Base-by-base conservation (phyloP, 2,113 vertebrate species). In the Hyperoodon ampullatus region DNA sequence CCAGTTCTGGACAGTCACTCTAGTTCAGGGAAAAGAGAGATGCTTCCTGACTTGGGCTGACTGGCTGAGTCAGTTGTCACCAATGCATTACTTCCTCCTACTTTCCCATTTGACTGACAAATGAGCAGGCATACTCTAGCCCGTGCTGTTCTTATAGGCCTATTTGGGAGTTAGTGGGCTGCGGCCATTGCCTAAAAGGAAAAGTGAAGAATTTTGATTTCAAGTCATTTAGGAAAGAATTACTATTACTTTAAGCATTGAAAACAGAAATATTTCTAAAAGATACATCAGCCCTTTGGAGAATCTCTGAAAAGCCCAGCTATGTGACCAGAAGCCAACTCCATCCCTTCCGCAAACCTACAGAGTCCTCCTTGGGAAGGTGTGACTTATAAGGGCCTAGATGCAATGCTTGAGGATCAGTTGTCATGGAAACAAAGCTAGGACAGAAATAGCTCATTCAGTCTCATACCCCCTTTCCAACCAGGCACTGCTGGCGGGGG, bases 381-480 rank as follows among this genome's bases (percentile, higher is more conserved):
- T 86, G 0, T 44, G 28, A 75, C 28, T 77, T 75, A 14, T 10
- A 88, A 58, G 60, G 87, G 19, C 42, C 87, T 80, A 83, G 50
- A 39, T 5, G 26, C 42, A 55, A 14, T 35, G 14, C 58, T 61
- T 65, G 63, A 81, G 85, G 90, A 72, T 68, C 47, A 77, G 81
- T 92, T 94, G 89, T 60, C 89, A 82, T 88, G 50, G 97, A 89
- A 75, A 94, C 74, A 72, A 72, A 94, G 68, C 80, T 30, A 63
- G 61, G 39, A 8, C 61, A 2, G n/a, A 53, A 88, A 71, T 58
- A 5, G 16, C 47, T 88, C n/a, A 28, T 87, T 39, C 35, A 39
- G 44, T 80, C 60, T 90, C 60, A 5, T 9, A 35, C 3, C 16
- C 53, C 23, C 70, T 95, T 70, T 68, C 61, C 9, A 39, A 65